Conservation (phyloP, 2,888 invertebrate species). For the Hydriomena furcata region DNA sequence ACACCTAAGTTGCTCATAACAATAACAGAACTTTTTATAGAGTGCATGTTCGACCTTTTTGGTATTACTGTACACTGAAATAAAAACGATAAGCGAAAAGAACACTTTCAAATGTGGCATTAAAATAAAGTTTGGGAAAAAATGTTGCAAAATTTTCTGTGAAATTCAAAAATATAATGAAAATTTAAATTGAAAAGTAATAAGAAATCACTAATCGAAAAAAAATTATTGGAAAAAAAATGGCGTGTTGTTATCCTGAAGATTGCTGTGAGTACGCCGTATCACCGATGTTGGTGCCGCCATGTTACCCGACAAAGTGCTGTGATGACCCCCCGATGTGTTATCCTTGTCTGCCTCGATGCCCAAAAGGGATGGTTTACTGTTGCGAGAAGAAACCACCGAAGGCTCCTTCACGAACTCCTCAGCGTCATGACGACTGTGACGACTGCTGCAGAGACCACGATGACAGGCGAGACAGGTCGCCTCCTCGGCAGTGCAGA, state of each 20-base stretch:
- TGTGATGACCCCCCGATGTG: slow-evolving; percentile 47
- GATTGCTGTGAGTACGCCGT: slow-evolving; percentile 57
- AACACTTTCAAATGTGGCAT: slow-evolving; percentile 11
- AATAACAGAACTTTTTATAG: too few relatives aligned
- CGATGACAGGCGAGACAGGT: slow-evolving; percentile 4
- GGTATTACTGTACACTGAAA: neutral
- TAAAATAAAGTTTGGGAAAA: slow-evolving; percentile 22
- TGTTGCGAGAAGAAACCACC: slow-evolving; percentile 48
- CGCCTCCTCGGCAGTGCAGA: slow-evolving; percentile 10
- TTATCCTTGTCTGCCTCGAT: slow-evolving; percentile 57
- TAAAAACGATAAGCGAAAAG: slow-evolving; percentile 2
- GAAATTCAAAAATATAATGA: slow-evolving; percentile 36
- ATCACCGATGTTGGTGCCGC: slow-evolving; percentile 54
- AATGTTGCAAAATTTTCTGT: slow-evolving; percentile 42
- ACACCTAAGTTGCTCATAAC: too few relatives aligned
- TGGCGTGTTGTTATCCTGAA: slow-evolving; percentile 58
- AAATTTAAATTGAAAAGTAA: slow-evolving; percentile 42
- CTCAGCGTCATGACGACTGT: slow-evolving; percentile 18
- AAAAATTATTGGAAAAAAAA: slow-evolving; percentile 43
- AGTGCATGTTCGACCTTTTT: neutral
- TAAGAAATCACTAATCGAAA: slow-evolving; percentile 18
- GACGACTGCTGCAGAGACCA: slow-evolving; percentile 9
- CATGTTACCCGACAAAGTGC: slow-evolving; percentile 45
- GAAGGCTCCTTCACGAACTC: slow-evolving; percentile 22
- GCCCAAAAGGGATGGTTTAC: slow-evolving; percentile 48